These are phyloP conservation scores for Drosophila carrolli DNA, from an alignment of 1,140 invertebrate genomes.

Conservation along the genomic window DNA sequence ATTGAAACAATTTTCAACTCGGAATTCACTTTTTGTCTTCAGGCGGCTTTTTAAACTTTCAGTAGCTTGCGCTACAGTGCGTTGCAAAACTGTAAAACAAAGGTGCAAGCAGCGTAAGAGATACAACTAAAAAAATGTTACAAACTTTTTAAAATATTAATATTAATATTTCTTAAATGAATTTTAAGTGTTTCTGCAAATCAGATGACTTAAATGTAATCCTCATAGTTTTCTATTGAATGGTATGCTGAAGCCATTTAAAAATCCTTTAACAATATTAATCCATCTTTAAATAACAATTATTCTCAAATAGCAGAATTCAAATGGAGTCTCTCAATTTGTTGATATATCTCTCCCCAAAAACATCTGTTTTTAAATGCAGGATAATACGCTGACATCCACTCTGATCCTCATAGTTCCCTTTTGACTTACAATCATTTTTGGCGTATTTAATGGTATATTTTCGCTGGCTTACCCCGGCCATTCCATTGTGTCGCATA, in stretches of 20 bases:
- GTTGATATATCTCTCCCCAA: not conserved
- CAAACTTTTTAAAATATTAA: too few species aligned
- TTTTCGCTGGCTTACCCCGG: constrained; percentile 3
- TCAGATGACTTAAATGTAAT: too few species aligned
- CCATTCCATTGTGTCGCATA: constrained; percentile 11
- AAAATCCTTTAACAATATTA: too few species aligned
- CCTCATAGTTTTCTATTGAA: too few species aligned
- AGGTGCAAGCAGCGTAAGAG: not conserved
- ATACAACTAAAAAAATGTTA: too few species aligned
- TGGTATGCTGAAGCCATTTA: too few species aligned
- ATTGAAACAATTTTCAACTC: constrained; percentile 61
- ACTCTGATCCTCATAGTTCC: constrained; percentile 23
- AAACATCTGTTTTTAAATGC: constrained; percentile 6
- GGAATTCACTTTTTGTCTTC: constrained; percentile 42
- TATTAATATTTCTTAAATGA: too few species aligned
- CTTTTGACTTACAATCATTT: constrained; percentile 26
- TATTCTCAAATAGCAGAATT: not conserved
- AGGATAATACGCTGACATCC: constrained; percentile 4
- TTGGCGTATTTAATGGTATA: constrained; percentile 11
- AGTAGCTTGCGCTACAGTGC: constrained; percentile 16
- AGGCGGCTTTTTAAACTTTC: not conserved
- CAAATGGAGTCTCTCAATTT: not conserved
- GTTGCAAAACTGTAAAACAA: constrained; percentile 5
- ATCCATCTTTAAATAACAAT: too few species aligned
- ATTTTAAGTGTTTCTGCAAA: too few species aligned